Base-by-base conservation (phyloP, 2,113 vertebrate species). In the Butorides virescens region DNA sequence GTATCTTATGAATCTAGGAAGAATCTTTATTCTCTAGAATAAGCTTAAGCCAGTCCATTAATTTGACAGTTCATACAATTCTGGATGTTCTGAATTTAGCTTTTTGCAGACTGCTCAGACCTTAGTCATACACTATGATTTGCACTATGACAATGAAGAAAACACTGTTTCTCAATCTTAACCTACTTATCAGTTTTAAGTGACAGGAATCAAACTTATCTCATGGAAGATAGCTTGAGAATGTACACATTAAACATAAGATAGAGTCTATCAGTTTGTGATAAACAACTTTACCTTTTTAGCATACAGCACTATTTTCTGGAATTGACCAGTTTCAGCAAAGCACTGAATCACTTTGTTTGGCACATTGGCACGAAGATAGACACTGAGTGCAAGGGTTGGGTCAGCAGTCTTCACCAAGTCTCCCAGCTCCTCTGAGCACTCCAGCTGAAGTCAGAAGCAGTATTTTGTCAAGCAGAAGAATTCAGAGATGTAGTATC, bases 261-360 rank as follows among this genome's bases (percentile, higher is more conserved):
- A 79, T 30, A 82, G 34, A 88, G 18, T 49, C 55, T n/a, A 94
- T 61, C 25, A 86, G 49, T 26, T 70, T 71, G 36, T 29, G 50
- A 89, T 73, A 91, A 88, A 76, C 16, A 4, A 74, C 63, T 61
- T 94, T 98, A 99, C 99, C 98, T 99, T 99, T 97, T 99, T 99
- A 85, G 99, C 99, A 96, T 99, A 99, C 13, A 99, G 98, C 56
- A 99, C 98, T 32, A 99, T 99, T 97, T 99, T 99, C 97, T 99
- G 99, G 97, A 99, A 99, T 83, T 99, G 99, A 49, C 99, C 99
- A 3, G 99, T 99, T 98, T 99, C 99, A 86, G 99, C 99, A 92
- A 99, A 99, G 97, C 99, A 99, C 97, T 99, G 99, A 91, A 99
- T 99, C 87, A 99, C 99, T 97, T 99, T 99, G 98, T 97, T 99